phyloP scores from a whole-genome alignment of 2,888 invertebrate species.

The Rhopalosiphum nymphaeae region DNA sequence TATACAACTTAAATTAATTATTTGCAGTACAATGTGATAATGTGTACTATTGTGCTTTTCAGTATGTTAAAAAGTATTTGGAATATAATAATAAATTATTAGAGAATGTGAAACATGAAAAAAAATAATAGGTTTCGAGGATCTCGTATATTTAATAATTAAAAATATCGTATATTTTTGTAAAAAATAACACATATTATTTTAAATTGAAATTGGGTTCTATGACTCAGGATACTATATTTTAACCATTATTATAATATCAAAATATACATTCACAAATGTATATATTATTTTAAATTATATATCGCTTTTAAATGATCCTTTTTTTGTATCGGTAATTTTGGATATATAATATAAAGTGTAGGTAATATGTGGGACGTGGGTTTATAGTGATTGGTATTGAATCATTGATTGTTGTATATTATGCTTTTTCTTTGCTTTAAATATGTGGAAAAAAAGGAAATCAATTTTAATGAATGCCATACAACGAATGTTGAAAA shows the following conservation, averaged over 20 bases:
- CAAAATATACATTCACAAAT: background rate
- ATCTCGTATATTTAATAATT: background rate
- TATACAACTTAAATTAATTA: constrained; percentile 2
- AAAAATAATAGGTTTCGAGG: background rate
- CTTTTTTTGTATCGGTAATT: background rate
- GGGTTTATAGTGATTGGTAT: background rate
- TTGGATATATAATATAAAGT: background rate
- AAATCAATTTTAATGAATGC: background rate
- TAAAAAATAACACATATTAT: background rate
- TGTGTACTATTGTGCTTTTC: background rate
- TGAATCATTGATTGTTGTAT: background rate
- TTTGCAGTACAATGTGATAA: background rate
- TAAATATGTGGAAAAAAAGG: background rate
- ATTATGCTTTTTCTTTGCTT: background rate
- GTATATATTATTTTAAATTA: background rate
- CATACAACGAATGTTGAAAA: background rate
- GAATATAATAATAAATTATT: background rate
- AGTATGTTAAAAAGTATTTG: constrained; percentile 2
- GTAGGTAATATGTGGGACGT: background rate
- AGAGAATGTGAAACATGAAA: background rate
- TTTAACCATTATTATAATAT: background rate
- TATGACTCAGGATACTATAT: background rate
- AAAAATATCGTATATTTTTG: background rate
- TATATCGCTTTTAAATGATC: background rate
- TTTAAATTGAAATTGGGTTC: background rate